phyloP scores from a whole-genome alignment of 2,113 vertebrate genomes.

The Chrysemys picta region DNA sequence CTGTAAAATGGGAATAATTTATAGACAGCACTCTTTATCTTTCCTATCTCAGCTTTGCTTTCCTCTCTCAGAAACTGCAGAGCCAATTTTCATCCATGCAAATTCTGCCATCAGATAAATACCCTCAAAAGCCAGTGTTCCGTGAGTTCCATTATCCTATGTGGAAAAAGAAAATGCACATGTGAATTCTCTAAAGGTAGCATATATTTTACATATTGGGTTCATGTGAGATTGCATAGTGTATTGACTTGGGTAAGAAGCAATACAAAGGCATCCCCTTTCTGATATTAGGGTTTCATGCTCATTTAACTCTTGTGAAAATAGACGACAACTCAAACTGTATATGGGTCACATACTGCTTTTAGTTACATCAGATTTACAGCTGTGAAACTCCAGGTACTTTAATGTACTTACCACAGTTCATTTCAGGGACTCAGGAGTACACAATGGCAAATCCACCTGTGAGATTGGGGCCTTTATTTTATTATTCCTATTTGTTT shows the following conservation, averaged over 20 bases:
- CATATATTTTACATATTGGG: neutral
- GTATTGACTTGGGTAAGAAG: neutral
- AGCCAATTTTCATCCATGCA: neutral
- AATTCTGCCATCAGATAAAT: neutral
- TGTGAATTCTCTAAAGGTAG: neutral
- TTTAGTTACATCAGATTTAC: neutral
- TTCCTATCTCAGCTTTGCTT: neutral
- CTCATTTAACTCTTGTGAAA: neutral
- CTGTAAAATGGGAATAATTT: too few species aligned
- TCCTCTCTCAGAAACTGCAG: neutral
- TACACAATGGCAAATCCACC: neutral
- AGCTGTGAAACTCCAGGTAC: neutral
- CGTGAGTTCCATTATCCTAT: neutral
- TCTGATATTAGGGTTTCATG: neutral
- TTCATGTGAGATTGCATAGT: rapidly evolving
- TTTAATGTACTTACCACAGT: neutral
- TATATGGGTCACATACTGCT: neutral
- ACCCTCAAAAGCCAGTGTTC: neutral
- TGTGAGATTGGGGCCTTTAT: neutral
- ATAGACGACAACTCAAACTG: neutral
- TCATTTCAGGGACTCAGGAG: neutral
- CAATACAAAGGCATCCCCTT: neutral
- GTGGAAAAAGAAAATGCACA: neutral
- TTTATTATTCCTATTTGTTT: rapidly evolving
- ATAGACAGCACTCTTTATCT: too few species aligned